Conservation (phyloP, 1,140 invertebrate species). For the Phymastichus coffea region DNA sequence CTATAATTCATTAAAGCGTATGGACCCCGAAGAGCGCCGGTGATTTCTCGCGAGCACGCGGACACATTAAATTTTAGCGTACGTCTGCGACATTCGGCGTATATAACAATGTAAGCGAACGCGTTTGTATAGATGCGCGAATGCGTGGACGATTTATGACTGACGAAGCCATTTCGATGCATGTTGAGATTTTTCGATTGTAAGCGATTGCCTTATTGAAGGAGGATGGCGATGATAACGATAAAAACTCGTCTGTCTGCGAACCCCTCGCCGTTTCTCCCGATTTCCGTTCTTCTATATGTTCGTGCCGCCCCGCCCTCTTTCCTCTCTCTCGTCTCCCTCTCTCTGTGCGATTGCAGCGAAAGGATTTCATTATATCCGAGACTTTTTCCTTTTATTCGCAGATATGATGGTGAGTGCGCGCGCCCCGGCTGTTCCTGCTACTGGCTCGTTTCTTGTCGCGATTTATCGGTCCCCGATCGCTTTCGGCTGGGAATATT, state of each 20-base stretch:
- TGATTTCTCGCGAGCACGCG: neutral
- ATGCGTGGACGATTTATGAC: neutral
- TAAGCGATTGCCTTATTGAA: constrained; percentile 22
- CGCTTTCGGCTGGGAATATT: neutral
- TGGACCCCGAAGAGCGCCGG: too few relatives aligned
- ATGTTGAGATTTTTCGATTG: constrained; percentile 18
- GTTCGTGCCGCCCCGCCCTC: too few relatives aligned
- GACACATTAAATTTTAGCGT: constrained; percentile 9
- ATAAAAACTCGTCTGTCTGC: constrained; percentile 22
- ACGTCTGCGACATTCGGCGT: too few relatives aligned
- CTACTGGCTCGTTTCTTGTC: neutral
- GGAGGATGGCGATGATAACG: too few relatives aligned
- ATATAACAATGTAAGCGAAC: neutral
- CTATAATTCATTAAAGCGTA: too few relatives aligned
- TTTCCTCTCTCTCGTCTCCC: constrained; percentile 4
- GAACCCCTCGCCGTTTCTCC: neutral
- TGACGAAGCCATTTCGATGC: neutral
- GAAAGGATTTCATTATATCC: constrained; percentile 22
- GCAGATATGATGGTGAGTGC: constrained; percentile 1
- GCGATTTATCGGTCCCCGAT: constrained; percentile 9
- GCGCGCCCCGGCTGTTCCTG: too few relatives aligned
- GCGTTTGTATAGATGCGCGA: neutral
- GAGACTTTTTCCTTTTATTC: constrained; percentile 17
- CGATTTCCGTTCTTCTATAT: too few relatives aligned
- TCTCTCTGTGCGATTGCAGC: constrained; percentile 1